Percentiles rank a stretch among this genome's conserved stretches.
Conservation (phyloP, 2,113 vertebrate species). For the Ornithorhynchus anatinus region DNA sequence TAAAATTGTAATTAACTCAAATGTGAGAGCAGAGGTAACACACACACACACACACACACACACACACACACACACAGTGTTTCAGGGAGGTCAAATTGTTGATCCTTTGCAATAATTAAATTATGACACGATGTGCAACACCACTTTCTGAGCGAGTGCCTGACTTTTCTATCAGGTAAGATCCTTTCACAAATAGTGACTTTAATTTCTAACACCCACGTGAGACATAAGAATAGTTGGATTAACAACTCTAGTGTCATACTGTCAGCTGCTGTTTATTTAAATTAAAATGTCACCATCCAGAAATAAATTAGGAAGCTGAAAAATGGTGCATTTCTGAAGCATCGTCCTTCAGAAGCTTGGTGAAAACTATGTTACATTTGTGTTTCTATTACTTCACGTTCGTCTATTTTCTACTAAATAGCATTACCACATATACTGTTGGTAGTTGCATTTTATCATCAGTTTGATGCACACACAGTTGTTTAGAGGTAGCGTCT, state of each 20-base stretch:
- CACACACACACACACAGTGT: neutral
- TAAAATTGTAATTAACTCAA: too few relatives aligned
- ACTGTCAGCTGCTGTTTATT: conserved; percentile 79
- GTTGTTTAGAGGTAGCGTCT: too few relatives aligned
- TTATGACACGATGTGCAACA: neutral
- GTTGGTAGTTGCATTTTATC: too few relatives aligned
- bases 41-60: too few relatives aligned
- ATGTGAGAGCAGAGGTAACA: too few relatives aligned
- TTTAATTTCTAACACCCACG: conserved; percentile 74
- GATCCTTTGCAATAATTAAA: conserved; percentile 30
- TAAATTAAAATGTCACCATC: conserved; percentile 78
- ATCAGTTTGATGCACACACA: too few relatives aligned
- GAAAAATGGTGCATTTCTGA: conserved; percentile 64
- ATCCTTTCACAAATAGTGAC: conserved; percentile 62
- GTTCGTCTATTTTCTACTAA: conserved; percentile 50
- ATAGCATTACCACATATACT: too few relatives aligned
- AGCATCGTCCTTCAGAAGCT: conserved; percentile 60
- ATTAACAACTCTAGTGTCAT: conserved; percentile 74
- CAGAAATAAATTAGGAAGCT: conserved; percentile 77
- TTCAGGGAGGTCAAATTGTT: conserved; percentile 26
- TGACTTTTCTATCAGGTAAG: conserved; percentile 69
- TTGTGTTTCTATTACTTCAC: conserved; percentile 47
- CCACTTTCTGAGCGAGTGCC: conserved; percentile 33
- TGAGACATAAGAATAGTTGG: conserved; percentile 71
- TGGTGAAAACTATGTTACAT: conserved; percentile 63